Percentiles rank a stretch among this genome's conserved stretches.
phyloP scores from a whole-genome alignment of 2,888 invertebrate genomes.

The Graphium colonna region DNA sequence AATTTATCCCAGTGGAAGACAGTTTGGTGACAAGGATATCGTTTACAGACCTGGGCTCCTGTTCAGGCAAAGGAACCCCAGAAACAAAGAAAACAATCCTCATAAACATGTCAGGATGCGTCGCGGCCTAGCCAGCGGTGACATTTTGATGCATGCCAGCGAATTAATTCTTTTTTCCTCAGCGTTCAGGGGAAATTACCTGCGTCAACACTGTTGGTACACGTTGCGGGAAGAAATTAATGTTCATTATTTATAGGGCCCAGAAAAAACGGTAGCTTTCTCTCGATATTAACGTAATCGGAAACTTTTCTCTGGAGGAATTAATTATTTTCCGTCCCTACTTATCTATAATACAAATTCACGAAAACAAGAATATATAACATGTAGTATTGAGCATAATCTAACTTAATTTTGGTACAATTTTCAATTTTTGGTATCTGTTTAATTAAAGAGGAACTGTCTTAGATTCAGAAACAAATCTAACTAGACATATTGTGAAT shows the following conservation, averaged over 20 bases:
- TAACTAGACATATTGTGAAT: too few relatives aligned
- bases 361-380: too few relatives aligned
- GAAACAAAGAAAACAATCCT: conserved; percentile 43
- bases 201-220: conserved; percentile 19
- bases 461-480: too few relatives aligned
- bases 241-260: background rate
- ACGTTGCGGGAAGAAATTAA: conserved; percentile 11
- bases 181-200: conserved; percentile 45
- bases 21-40: too few relatives aligned
- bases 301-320: background rate
- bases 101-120: conserved; percentile 47
- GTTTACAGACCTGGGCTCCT: too few relatives aligned
- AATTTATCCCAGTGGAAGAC: too few relatives aligned
- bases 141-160: conserved; percentile 52
- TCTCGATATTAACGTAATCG: background rate
- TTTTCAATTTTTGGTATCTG: too few relatives aligned
- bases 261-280: background rate
- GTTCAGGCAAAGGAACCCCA: conserved; percentile 33
- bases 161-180: conserved; percentile 50
- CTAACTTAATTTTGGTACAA: too few relatives aligned
- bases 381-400: too few relatives aligned
- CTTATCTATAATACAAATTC: too few relatives aligned
- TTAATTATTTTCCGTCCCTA: too few relatives aligned
- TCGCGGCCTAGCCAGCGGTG: conserved; percentile 31
- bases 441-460: too few relatives aligned